Percentiles rank a stretch among this genome's conserved stretches.
phyloP scores from a whole-genome alignment of 2,113 vertebrate genomes.

The Megaptera novaeangliae region DNA sequence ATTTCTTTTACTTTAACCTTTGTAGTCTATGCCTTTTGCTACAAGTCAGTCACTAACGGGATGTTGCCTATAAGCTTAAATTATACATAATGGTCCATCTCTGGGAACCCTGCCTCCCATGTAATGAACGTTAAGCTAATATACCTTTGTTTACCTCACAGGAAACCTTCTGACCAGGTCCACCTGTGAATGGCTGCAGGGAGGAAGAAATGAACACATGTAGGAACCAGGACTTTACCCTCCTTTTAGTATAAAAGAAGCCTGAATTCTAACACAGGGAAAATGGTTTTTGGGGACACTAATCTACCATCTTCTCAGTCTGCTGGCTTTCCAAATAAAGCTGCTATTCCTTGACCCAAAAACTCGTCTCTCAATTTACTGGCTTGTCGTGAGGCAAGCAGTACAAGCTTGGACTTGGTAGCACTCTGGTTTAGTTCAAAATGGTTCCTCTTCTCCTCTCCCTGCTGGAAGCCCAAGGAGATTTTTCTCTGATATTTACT shows the following conservation, averaged over 20 bases:
- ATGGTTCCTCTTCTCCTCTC: background rate
- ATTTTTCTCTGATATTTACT: background rate
- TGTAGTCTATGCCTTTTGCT: background rate
- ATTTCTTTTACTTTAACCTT: background rate
- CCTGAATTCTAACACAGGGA: background rate
- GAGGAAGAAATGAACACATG: background rate
- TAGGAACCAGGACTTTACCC: background rate
- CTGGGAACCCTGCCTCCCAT: background rate
- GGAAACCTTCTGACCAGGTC: background rate
- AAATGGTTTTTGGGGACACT: background rate
- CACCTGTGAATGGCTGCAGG: background rate
- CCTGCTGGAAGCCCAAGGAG: background rate
- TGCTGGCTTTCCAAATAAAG: background rate
- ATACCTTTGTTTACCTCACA: background rate
- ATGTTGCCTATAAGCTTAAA: background rate
- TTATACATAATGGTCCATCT: background rate
- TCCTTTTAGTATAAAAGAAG: background rate
- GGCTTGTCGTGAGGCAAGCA: background rate
- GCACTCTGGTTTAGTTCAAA: background rate
- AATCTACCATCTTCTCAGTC: background rate
- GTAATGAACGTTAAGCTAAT: background rate
- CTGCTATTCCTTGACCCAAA: background rate
- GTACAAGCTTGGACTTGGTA: background rate
- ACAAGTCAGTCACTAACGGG: background rate
- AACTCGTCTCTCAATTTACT: background rate